Conservation (phyloP, 2,113 vertebrate genomes). For the Rana temporaria region DNA sequence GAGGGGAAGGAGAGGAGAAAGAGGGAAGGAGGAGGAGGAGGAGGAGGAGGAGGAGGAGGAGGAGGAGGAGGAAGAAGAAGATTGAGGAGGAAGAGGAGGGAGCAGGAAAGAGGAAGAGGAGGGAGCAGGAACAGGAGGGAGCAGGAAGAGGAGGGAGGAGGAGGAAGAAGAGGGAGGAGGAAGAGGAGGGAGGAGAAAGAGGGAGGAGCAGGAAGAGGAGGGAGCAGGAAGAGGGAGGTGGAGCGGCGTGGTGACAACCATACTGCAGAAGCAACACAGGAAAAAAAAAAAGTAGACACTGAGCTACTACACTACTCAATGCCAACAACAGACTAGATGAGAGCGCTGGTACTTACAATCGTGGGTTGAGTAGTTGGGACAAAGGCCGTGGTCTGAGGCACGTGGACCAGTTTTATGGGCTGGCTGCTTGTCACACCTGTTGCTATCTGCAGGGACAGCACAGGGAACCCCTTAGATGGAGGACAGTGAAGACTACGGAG, state of each 20-base stretch:
- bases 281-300: slow-evolving; percentile 58
- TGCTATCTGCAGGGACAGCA: slow-evolving; percentile 78
- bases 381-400: slow-evolving; percentile 71
- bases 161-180: background rate
- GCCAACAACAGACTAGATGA: slow-evolving; percentile 61
- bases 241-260: slow-evolving; percentile 71
- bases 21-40: background rate
- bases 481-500: slow-evolving; percentile 3
- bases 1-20: background rate
- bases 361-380: slow-evolving; percentile 72
- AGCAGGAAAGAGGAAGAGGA: too few relatives aligned
- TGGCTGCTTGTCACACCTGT: slow-evolving; percentile 74
- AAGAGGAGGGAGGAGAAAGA: too few relatives aligned
- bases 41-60: background rate
- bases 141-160: background rate
- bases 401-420: slow-evolving; percentile 73
- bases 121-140: too few relatives aligned
- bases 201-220: slow-evolving; percentile 63
- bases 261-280: slow-evolving; percentile 40
- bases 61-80: background rate
- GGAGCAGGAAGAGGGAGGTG: too few relatives aligned
- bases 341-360: slow-evolving; percentile 70
- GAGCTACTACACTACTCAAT: slow-evolving; percentile 59
- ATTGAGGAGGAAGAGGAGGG: background rate
- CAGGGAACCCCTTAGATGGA: slow-evolving; percentile 68